phyloP scores from a whole-genome alignment of 2,113 vertebrate genomes.

The Cyanoderma ruficeps region DNA sequence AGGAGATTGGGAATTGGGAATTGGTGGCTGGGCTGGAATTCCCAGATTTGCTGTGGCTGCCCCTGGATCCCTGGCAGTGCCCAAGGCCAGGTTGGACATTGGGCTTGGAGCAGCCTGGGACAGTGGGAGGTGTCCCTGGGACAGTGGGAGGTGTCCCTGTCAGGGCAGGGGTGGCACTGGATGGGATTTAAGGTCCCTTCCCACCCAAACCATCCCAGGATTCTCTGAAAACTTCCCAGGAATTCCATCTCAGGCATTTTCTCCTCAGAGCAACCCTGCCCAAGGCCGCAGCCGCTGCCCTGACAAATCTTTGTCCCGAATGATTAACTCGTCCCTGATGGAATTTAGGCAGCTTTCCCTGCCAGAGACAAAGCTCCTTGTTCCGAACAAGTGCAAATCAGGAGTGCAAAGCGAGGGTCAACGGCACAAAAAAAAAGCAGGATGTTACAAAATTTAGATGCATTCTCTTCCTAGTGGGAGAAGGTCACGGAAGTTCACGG shows the following conservation, averaged over 20 bases:
- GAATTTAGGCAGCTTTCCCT: neutral
- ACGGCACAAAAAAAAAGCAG: neutral
- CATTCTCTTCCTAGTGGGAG: slow-evolving; percentile 9
- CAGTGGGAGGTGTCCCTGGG: too few species aligned
- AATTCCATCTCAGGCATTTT: neutral
- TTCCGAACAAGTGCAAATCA: neutral
- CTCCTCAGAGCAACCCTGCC: neutral
- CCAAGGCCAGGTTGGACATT: too few species aligned
- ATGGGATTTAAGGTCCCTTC: too few species aligned
- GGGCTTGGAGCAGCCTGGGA: too few species aligned
- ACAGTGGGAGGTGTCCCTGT: too few species aligned
- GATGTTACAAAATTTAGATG: slow-evolving; percentile 17
- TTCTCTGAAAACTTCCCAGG: neutral
- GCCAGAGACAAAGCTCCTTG: neutral
- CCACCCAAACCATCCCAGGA: too few species aligned
- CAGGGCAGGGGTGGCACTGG: too few species aligned
- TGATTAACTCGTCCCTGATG: neutral
- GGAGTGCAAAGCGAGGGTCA: slow-evolving; percentile 6
- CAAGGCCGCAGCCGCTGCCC: neutral
- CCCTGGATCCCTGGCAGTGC: too few species aligned
- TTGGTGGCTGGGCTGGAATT: too few species aligned
- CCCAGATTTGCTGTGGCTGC: too few species aligned
- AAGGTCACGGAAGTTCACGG: neutral
- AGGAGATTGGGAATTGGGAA: too few species aligned
- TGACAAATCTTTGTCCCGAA: neutral